Base-by-base conservation (phyloP, 2,888 invertebrate genomes). In the Aethes cnicana region DNA sequence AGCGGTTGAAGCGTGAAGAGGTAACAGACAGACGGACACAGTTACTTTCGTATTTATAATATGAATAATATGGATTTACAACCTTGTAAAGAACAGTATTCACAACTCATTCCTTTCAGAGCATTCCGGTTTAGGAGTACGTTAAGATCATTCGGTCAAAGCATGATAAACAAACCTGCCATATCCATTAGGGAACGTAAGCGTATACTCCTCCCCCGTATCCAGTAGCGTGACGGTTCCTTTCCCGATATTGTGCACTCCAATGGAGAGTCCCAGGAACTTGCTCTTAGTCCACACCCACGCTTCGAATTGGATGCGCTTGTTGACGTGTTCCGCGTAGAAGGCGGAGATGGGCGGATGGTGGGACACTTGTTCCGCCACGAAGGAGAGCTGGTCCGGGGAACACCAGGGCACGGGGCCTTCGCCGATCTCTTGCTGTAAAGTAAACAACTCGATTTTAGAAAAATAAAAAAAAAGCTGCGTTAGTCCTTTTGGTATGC, bases 201-300 rank as follows among this genome's bases (percentile, higher is more conserved):
- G 92, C 52, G 96, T 93, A 80, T 99, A 99, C 71, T 98, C 97
- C 77, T 99, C 99, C 48, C 96, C 96, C 57, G 94, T 92, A 66
- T 98, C 96, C 49, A 97, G 86, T 4, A 99, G 91, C 2, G 95
- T 95, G n/a, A 99, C 95, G 23, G 94, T 92, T 2, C 98, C 99
- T 69, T 95, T 94, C 3, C 99, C 99, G 46, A 99, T 96, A 82
- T 99, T 99, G 72, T 99, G 97, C 0, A 97, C 97, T n/a, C 98
- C 98, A 64, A 98, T 96, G 7, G 98, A 98, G 14, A 99, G 91
- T 0, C 99, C 99, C 14, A 99, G 92, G 88, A 99, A 99, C 90
- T 99, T 99, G 70, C 98, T 99, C 87, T 99, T 99, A 4, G 99
- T 99, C 96, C 98, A 99, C 43, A 99, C 97, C 85, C 97, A 97